Base-by-base conservation (phyloP, 1,140 invertebrate species). In the Melipona quadrifasciata region DNA sequence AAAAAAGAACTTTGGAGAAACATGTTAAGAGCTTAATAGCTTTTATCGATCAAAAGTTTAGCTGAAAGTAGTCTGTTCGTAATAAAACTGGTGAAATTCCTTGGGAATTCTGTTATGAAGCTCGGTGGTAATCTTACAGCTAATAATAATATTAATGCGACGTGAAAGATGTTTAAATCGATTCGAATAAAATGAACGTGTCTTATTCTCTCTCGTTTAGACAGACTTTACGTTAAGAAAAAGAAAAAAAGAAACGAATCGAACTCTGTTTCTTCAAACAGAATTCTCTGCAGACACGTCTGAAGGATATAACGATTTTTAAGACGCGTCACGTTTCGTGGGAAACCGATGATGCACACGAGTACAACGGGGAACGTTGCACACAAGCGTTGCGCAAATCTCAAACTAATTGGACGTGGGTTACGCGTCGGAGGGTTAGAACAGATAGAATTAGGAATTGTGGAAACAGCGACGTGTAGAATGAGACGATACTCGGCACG, bases 361-460 rank as follows among this genome's bases (percentile, higher is more conserved):
- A 27, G 31, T 31, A 31, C 31, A 31, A 57, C 11, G 31, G 31
- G 31, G 31, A 57, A 31, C 19, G 3, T 58, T 4, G 11, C 24
- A 47, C 24, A 61, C 51, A 57, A 24, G 2, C 64, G 57, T 12
- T 74, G 61, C 68, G 14, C 47, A 12, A 72, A 58, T 80, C 53
- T 80, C 83, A 47, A 80, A 71, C 57, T 84, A 84, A 84, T 84
- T 84, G 58, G 83, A 80, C 70, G 76, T 65, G 58, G 77, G 77
- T 73, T 84, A 71, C 76, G 82, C 82, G 55, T 58, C 64, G 81
- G 61, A 61, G 67, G 80, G 74, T 79, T 77, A 61, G 61, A n/a
- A 70, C 82, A 76, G 76, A 88, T 86, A 81, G 79, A 88, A 89
- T 89, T 88, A 88, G 87, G 61, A 88, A 83, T 89, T 76, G 87